Evolutionary conservation across 1,140 invertebrate genomes (phyloP), one percentile per base, ranked within the genome.

Genomic region (Scaptomyza montana): DNA sequence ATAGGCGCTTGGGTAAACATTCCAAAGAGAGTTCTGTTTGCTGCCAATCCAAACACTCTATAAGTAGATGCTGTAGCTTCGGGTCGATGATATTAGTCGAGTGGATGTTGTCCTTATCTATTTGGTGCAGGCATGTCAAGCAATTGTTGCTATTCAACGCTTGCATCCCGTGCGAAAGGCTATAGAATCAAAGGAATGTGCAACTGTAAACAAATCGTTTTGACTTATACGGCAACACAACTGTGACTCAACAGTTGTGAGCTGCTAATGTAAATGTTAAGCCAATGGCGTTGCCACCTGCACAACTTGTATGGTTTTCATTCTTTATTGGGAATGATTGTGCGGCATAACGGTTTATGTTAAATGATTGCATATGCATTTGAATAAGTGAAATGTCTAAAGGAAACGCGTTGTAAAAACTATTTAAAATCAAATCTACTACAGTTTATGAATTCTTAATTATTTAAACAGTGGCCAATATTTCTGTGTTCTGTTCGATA

Each of bases 101-200:
- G n/a, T 33, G 12, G 30, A 45, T 12, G 10, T 47, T 39, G 0
- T 57, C 49, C 4, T n/a, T 5, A 13, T 89, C 76, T 46, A 87
- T 19, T 28, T 62, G 53, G 4, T 57, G 59, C 50, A 89, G 63
- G 12, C 84, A 89, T 4, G 85, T 89, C 47, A 87, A 61, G 54
- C 84, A 89, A 61, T 75, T 53, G 43, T 61, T 43, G 16, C 33
- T 54, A 1, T 7, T 28, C 36, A 45, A 47, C 49, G 62, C 36
- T 16, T 36, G 28, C 67, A 64, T 70, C 7, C 25, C 33, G 49
- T 53, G 25, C 28, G 7, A 33, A 12, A 49, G n/a, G 21, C 7
- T 13, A 10, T 4, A 10, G 21, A 30, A 30, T 7, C 5, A n/a
- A 19, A 5, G 8, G 5, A 12, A n/a, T 43, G 2, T 30, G 12